Percentiles rank a stretch among this genome's conserved stretches.
These are phyloP conservation scores for Marcusenius ussheri DNA, from an alignment of 2,113 vertebrate genomes.

Conservation along the genomic window DNA sequence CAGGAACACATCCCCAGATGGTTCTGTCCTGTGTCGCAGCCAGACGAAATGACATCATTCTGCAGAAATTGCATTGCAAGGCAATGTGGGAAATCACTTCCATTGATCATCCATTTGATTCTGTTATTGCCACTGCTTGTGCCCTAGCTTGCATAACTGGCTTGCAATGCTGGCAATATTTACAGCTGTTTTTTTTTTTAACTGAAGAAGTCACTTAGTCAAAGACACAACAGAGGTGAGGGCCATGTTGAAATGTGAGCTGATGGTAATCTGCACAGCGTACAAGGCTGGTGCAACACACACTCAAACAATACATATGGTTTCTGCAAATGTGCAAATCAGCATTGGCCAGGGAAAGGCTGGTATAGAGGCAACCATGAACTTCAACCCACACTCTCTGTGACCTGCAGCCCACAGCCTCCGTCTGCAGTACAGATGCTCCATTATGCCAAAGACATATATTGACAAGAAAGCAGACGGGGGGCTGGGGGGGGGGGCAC, in stretches of 20 bases:
- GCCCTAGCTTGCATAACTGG: background rate
- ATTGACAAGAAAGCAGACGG: background rate
- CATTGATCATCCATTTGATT: background rate
- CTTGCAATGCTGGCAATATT: background rate
- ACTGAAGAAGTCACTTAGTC: background rate
- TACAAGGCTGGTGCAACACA: background rate
- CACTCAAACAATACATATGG: background rate
- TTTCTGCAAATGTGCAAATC: background rate
- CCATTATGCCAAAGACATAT: slow-evolving; percentile 38
- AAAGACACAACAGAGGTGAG: background rate
- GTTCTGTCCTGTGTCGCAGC: background rate
- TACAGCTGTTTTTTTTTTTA: background rate
- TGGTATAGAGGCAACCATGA: background rate
- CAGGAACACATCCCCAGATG: background rate
- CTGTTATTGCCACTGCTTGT: background rate
- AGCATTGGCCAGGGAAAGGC: background rate
- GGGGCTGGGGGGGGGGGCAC: background rate
- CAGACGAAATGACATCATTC: background rate
- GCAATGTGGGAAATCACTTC: background rate
- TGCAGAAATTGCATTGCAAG: background rate
- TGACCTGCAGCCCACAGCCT: background rate
- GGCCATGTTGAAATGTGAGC: background rate
- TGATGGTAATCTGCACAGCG: background rate
- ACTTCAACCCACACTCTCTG: background rate
- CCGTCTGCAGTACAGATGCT: background rate